Base-by-base conservation (phyloP, 2,888 invertebrate genomes). In the Ichneumoninae sp. region DNA sequence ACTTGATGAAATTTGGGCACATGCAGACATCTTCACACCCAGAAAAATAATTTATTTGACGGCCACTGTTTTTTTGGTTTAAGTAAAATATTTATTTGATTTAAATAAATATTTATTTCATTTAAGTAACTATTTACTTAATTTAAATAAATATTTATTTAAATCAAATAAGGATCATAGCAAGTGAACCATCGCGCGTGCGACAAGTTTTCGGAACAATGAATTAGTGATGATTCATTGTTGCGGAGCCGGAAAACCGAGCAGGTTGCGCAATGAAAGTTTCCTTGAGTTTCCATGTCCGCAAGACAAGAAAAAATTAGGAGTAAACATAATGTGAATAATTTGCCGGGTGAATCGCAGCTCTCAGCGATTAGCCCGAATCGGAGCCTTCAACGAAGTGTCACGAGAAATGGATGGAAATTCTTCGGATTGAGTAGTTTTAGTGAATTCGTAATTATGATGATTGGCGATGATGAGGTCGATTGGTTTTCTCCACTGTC, bases 401-500 rank as follows among this genome's bases (percentile, higher is more conserved):
- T 40, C 1, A 26, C 26, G 16, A 0, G 26, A 13, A 1, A 30
- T 5, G 26, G 22, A 10, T 10, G 57, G 26, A 5, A 13, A 30
- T 4, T 30, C 30, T 30, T 30, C 5, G 30, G 30, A 1, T 3
- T 1, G 30, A 57, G 16, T 13, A n/a, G 36, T 22, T 8, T 13
- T 69, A 16, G 33, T 44, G 22, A 47, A 7, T 40, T 71, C 57
- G 44, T 57, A 19, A 40, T 70, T 47, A 30, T 7, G n/a, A 70
- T 22, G 30, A 52, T 44, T 50, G 30, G 10, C 19, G 26, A 57
- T 33, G 65, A 75, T 36, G 52, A 50, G 75, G 62, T 66, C 40
- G 60, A 69, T 72, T 47, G 65, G 26, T 65, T 95, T 97, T 96
- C 94, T 99, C 99, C 99, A 94, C 99, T 98, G 94, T 99, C 99